A percentile compares a stretch with the other conserved stretches of the same genome.
phyloP scores from a whole-genome alignment of 2,888 invertebrate species.

The Tryphoninae sp. region DNA sequence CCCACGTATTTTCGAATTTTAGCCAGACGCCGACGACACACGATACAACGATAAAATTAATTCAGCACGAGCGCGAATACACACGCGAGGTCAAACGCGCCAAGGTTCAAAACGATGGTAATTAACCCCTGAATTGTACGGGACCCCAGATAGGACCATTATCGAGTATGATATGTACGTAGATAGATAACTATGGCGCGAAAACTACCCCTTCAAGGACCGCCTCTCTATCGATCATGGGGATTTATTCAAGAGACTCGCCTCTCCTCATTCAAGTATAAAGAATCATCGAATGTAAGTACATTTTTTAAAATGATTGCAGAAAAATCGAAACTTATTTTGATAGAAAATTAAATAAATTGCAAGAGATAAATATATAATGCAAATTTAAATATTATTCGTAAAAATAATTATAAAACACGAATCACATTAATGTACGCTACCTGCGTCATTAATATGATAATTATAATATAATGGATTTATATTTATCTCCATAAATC shows the following conservation, averaged over 20 bases:
- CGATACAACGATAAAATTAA: conserved; percentile 61
- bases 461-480: too few relatives aligned
- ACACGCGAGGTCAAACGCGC: conserved; percentile 49
- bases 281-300: neutral
- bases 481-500: too few relatives aligned
- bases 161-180: conserved; percentile 71
- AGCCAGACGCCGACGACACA: conserved; percentile 46
- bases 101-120: conserved; percentile 75
- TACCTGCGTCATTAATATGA: too few relatives aligned
- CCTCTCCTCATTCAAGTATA: conserved; percentile 31
- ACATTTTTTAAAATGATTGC: neutral
- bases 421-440: too few relatives aligned
- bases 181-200: conserved; percentile 41
- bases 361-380: too few relatives aligned
- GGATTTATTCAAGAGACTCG: conserved; percentile 74
- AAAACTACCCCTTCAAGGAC: conserved; percentile 66
- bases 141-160: conserved; percentile 73
- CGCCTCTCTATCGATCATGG: conserved; percentile 70
- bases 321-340: neutral
- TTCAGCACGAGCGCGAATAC: conserved; percentile 51
- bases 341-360: too few relatives aligned
- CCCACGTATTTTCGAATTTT: conserved; percentile 54
- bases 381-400: too few relatives aligned
- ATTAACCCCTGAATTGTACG: conserved; percentile 76
- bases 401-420: too few relatives aligned